A percentile compares a stretch with the other conserved stretches of the same genome.
Evolutionary conservation across 2,113 vertebrate genomes (phyloP).

Genomic region (Sinocyclocheilus rhinocerous): DNA sequence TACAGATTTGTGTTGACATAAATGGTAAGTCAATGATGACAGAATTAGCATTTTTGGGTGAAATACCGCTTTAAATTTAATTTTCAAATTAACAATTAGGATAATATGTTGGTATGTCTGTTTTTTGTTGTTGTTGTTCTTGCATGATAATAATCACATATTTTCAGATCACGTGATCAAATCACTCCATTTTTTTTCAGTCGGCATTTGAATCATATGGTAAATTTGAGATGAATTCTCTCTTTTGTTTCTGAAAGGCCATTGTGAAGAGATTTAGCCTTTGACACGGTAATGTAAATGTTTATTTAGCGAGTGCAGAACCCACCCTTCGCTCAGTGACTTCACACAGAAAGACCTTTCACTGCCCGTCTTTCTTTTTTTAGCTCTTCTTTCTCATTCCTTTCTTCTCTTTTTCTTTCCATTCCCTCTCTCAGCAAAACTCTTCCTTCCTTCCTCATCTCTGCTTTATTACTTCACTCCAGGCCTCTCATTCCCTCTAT

Average conservation of each 20-base stretch:
- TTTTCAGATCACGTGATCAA: not conserved
- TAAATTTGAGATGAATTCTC: conserved; percentile 12
- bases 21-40: not conserved
- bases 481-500: not conserved
- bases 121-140: too few species aligned
- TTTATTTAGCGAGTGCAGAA: conserved; percentile 29
- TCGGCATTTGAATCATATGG: not conserved
- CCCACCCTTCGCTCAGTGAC: not conserved
- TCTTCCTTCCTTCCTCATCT: conserved; percentile 30
- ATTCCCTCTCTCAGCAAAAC: not conserved
- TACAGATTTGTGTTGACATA: not conserved
- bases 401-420: not conserved
- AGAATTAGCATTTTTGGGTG: not conserved
- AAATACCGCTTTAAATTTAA: not conserved
- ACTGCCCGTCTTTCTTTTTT: conserved; percentile 50
- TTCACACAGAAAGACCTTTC: not conserved
- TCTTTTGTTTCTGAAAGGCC: not conserved
- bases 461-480: conserved; percentile 5
- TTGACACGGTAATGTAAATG: conserved; percentile 9
- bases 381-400: conserved; percentile 18
- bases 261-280: conserved; percentile 29
- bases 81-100: not conserved
- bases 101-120: not conserved
- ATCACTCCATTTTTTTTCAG: not conserved
- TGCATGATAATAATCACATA: not conserved